Conservation (phyloP, 1,140 invertebrate genomes). For the Psix sp. region DNA sequence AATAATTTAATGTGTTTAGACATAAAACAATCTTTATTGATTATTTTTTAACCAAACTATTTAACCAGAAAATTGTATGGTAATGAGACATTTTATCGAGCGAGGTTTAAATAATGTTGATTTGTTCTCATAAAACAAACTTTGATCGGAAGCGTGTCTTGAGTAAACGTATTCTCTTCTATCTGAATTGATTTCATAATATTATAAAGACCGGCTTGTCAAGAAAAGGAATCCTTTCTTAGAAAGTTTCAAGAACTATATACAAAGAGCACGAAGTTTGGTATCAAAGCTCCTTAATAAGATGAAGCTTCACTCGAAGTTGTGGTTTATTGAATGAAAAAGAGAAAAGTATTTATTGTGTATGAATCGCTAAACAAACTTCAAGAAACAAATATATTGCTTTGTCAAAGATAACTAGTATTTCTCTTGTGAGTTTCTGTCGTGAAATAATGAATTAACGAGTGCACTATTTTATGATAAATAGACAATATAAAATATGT, state of each 20-base stretch:
- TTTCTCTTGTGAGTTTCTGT: slow-evolving; percentile 25
- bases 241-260: slow-evolving; percentile 42
- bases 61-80: no score
- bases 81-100: no score
- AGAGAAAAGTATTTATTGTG: slow-evolving; percentile 49
- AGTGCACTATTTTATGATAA: slow-evolving; percentile 31
- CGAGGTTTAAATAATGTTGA: slow-evolving; percentile 21
- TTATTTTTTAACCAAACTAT: no score
- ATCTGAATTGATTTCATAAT: slow-evolving; percentile 47
- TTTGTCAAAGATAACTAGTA: slow-evolving; percentile 34
- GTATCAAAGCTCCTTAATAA: slow-evolving; percentile 42
- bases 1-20: no score
- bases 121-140: slow-evolving; percentile 31
- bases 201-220: slow-evolving; percentile 33
- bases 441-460: slow-evolving; percentile 33
- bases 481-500: no score
- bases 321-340: slow-evolving; percentile 42
- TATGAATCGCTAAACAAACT: slow-evolving; percentile 50
- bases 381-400: slow-evolving; percentile 43
- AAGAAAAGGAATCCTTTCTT: slow-evolving; percentile 41
- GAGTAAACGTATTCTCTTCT: slow-evolving; percentile 36
- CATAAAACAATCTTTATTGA: no score
- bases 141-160: slow-evolving; percentile 33
- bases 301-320: slow-evolving; percentile 34
- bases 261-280: slow-evolving; percentile 36